phyloP scores from a whole-genome alignment of 1,140 invertebrate genomes.

The Cherax quadricarinatus region DNA sequence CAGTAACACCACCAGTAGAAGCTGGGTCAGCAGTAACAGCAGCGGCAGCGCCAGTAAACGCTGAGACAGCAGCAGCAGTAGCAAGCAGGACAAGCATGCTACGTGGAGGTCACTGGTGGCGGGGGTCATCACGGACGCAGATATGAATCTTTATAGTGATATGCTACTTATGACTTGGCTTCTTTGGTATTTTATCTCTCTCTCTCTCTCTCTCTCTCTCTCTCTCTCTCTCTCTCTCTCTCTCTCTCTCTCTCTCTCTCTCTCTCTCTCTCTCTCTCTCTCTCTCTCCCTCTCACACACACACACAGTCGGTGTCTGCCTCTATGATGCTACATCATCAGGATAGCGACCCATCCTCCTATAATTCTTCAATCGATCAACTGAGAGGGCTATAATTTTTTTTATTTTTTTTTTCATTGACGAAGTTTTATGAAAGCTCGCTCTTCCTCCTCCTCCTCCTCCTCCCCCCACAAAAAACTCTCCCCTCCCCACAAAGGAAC shows the following conservation, averaged over 20 bases:
- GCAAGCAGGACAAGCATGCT: no score
- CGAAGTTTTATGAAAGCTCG: background rate
- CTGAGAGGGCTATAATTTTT: constrained; percentile 45
- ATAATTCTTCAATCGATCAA: constrained; percentile 61
- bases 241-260: background rate
- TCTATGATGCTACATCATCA: background rate
- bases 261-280: constrained; percentile 4
- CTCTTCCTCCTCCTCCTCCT: background rate
- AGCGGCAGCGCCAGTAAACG: no score
- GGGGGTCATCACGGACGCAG: no score
- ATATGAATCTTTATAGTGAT: no score
- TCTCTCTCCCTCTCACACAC: constrained; percentile 19
- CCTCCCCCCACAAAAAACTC: no score
- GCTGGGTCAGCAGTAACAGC: no score
- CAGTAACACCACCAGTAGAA: no score
- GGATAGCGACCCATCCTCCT: background rate
- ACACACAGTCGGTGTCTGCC: background rate
- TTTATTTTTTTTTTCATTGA: constrained; percentile 1
- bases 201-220: constrained; percentile 14
- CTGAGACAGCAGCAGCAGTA: no score
- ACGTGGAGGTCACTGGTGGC: no score
- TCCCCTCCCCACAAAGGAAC: no score
- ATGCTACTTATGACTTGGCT: background rate
- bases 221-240: constrained; percentile 10
- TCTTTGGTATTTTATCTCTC: background rate